Conservation (phyloP, 2,113 vertebrate genomes). For the Sakesphorus luctuosus region DNA sequence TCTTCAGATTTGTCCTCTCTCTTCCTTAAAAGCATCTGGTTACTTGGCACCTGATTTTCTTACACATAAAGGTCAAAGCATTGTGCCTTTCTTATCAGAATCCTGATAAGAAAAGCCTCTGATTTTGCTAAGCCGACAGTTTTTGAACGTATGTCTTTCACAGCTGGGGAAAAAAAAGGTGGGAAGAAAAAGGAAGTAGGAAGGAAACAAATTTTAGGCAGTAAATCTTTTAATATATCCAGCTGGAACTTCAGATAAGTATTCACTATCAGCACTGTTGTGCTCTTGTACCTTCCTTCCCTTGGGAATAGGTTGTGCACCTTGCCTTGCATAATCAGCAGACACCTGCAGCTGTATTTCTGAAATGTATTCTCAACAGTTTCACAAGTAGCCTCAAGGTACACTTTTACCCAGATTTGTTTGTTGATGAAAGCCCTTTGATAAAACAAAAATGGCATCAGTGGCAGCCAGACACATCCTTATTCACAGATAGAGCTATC, state of each 20-base stretch:
- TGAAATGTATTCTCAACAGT: neutral
- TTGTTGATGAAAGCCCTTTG: neutral
- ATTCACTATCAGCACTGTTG: neutral
- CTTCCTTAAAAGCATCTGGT: neutral
- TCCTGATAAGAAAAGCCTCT: neutral
- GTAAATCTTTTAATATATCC: neutral
- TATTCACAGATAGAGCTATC: neutral
- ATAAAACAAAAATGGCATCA: neutral
- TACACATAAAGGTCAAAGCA: neutral
- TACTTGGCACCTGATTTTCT: neutral
- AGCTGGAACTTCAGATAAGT: neutral
- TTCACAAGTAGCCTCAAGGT: neutral
- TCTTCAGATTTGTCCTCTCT: neutral
- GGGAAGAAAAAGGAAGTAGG: neutral
- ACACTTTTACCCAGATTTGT: neutral
- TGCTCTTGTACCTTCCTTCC: neutral
- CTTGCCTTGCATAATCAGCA: neutral
- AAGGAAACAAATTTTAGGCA: neutral
- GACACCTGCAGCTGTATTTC: neutral
- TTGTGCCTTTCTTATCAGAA: neutral
- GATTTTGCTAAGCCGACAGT: neutral
- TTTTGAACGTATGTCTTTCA: neutral
- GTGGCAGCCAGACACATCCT: neutral
- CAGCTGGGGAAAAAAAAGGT: neutral
- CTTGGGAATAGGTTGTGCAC: neutral